phyloP scores from a whole-genome alignment of 2,888 invertebrate species.

The Mellilla xanthometata region DNA sequence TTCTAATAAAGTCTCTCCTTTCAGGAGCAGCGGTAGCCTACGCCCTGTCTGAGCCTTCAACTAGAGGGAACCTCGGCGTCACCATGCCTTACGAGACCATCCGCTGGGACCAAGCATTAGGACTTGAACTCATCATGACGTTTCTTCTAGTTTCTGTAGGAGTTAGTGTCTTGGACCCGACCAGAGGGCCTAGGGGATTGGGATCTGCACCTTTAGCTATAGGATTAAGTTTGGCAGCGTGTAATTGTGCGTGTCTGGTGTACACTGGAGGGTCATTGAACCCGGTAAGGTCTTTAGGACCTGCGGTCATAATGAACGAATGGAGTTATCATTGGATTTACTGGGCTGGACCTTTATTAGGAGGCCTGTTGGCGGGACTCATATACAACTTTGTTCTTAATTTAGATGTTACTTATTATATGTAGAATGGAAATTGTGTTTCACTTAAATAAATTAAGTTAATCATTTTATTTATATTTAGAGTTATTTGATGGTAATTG shows the following conservation, averaged over 20 bases:
- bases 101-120: slow-evolving; percentile 24
- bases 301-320: slow-evolving; percentile 35
- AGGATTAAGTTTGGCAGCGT: slow-evolving; percentile 38
- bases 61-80: slow-evolving; percentile 28
- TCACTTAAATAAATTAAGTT: not conserved
- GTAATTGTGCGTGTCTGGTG: slow-evolving; percentile 34
- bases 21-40: slow-evolving; percentile 39
- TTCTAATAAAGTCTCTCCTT: slow-evolving; percentile 4
- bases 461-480: not conserved
- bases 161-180: slow-evolving; percentile 34
- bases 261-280: slow-evolving; percentile 39
- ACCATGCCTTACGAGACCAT: slow-evolving; percentile 27
- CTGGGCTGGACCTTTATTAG: slow-evolving; percentile 38
- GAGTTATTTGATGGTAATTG: no score
- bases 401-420: slow-evolving; percentile 1
- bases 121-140: slow-evolving; percentile 38
- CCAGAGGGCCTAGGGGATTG: slow-evolving; percentile 36
- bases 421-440: not conserved
- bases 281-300: slow-evolving; percentile 36
- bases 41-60: slow-evolving; percentile 23
- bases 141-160: slow-evolving; percentile 37
- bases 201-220: slow-evolving; percentile 41
- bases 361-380: slow-evolving; percentile 36
- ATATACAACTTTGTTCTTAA: slow-evolving; percentile 35
- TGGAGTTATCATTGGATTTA: slow-evolving; percentile 39